Conservation (phyloP, 1,140 invertebrate species). For the Drosophila pseudoobscura region DNA sequence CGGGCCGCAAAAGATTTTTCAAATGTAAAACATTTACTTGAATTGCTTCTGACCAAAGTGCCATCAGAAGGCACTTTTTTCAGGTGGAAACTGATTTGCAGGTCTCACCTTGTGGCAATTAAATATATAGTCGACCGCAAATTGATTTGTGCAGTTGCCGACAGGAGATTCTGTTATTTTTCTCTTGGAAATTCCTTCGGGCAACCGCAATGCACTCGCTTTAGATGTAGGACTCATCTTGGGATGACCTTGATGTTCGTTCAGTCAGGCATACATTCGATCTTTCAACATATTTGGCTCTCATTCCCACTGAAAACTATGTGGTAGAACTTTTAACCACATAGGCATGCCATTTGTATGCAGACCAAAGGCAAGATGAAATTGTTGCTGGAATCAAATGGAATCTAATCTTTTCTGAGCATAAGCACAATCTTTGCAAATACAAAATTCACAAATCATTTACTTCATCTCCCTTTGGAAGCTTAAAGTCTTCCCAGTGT, state of each 20-base stretch:
- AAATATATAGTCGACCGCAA: conserved; percentile 26
- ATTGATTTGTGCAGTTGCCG: conserved; percentile 28
- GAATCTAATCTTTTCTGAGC: conserved; percentile 33
- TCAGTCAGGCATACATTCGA: no score
- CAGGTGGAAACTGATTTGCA: conserved; percentile 3
- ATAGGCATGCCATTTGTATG: neutral
- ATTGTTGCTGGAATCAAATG: conserved; percentile 34
- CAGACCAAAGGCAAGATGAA: conserved; percentile 8
- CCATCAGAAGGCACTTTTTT: conserved; percentile 1
- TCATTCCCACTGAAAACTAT: no score
- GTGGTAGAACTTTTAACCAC: no score
- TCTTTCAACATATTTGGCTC: no score
- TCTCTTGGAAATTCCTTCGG: neutral
- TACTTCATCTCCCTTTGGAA: conserved; percentile 23
- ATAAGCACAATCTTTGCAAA: conserved; percentile 32
- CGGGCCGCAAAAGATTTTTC: conserved; percentile 28
- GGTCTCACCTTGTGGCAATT: conserved; percentile 43
- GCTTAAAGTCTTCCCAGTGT: conserved; percentile 7
- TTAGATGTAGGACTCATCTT: no score
- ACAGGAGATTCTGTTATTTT: no score
- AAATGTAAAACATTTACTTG: conserved; percentile 56
- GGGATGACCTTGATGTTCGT: no score
- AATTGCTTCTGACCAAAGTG: conserved; percentile 42
- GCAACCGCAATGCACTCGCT: conserved; percentile 4
- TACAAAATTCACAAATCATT: conserved; percentile 30